Evolutionary conservation across 2,113 vertebrate species (phyloP), one percentile per base, ranked within the genome.

Genomic region (Leucosticte australis): DNA sequence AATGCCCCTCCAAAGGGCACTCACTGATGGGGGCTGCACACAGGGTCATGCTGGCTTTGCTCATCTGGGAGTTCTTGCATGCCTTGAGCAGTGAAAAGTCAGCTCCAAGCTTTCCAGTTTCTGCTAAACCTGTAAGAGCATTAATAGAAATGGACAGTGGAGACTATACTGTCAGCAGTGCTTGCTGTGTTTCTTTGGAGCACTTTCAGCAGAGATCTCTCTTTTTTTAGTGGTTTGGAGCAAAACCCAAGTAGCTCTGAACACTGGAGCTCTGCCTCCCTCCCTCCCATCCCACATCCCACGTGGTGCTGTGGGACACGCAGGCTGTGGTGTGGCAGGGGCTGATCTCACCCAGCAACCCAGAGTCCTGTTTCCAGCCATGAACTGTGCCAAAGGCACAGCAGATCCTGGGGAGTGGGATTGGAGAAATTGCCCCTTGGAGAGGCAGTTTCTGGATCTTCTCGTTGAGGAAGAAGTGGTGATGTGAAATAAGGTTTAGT

Each of bases 21-120:
- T 35, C 0, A 1, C 53, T 37, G 49, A 2, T 9, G 18, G 49
- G 42, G 53, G 53, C 33, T 79, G 33, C 20, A 9, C 0, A 0
- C 52, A 17, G 79, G 62, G 53, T 55, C 53, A 9, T 2, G 0
- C 41, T 19, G 8, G 18, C 49, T 68, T 14, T 26, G 57, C 33
- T 22, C 4, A 0, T 21, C 44, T 39, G 82, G 60, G 33, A 77
- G 24, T 3, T 3, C 53, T 23, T 52, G 73, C 24, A 17, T 0
- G 1, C 47, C 23, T 47, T 0, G 4, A 39, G 2, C 1, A 7
- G 76, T 31, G 92, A 35, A 21, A 67, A 75, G 39, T 55, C 87
- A 75, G 49, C 52, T 15, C 52, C 31, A 4, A 30, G 60, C 23
- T 44, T 60, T 65, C 33, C 53, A 6, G 19, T 24, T 67, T 63